Base-by-base conservation (phyloP, 2,113 vertebrate genomes). In the Tetraodon nigroviridis region DNA sequence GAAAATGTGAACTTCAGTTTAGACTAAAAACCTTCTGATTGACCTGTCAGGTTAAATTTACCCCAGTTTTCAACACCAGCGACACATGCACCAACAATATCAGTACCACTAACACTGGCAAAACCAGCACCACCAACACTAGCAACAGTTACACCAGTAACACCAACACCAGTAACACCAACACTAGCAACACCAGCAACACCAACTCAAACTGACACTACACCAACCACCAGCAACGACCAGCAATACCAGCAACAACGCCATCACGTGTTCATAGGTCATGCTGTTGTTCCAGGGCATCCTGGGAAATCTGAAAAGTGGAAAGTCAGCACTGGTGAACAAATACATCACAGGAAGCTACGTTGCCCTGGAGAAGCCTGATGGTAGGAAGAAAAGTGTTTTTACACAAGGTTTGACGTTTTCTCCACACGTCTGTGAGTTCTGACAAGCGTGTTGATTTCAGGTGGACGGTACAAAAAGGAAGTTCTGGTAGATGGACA, bases 301-400 rank as follows among this genome's bases (percentile, higher is more conserved):
- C 76, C 87, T 98, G 84, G 95, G 96, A 27, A 94, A 91, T 64
- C 72, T 89, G 51, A 92, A 90, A 78, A 97, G 96, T 0, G 95
- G 93, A 65, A 97, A 93, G 79, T 93, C 95, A 0, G 94, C 96
- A 0, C 91, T 98, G 7, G 93, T 98, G 55, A 94, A 96, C 72
- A 92, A 93, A 73, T 98, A 95, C 90, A 92, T 97, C 79, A 97
- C 94, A 0, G 95, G 96, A 56, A 94, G 92, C 72, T 98, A 98
- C 27, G 86, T 90, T 53, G 86, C 92, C 6, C 69, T 91, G 18
- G 95, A 98, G 89, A 93, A 91, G 76, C 84, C 91, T 0, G 94
- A 98, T 58, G 93, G 96, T 96, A 72, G 91, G 74, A 70, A 41
- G 66, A 17, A 5, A 44, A 44, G 13, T 6, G 42, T 4, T 44